Percentiles rank a stretch among this genome's conserved stretches.
Conservation (phyloP, 2,113 vertebrate species). For the Phrynosoma platyrhinos region DNA sequence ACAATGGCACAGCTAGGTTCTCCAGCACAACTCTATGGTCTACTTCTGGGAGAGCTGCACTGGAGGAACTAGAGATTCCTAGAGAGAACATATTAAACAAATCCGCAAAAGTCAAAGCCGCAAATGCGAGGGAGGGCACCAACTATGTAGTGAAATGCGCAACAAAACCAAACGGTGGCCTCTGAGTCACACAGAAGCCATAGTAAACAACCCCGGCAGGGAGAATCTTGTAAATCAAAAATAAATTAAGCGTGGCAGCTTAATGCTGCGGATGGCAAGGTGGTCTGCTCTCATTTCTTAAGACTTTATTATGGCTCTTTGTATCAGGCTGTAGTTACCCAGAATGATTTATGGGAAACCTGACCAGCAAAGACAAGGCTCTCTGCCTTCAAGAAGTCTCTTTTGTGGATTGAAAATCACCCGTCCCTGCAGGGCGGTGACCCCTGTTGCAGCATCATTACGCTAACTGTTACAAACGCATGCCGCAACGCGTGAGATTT, state of each 20-base stretch:
- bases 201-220: accelerated
- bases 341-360: background rate
- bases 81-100: too few relatives aligned
- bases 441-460: accelerated
- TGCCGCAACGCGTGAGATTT: background rate
- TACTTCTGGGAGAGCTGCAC: too few relatives aligned
- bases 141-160: background rate
- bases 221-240: conserved; percentile 8
- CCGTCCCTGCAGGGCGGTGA: accelerated
- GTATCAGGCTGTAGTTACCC: background rate
- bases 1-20: too few relatives aligned
- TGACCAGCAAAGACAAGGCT: accelerated
- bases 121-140: background rate
- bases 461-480: accelerated
- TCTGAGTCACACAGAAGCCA: background rate
- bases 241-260: conserved; percentile 22
- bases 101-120: background rate
- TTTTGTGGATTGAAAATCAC: background rate
- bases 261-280: accelerated
- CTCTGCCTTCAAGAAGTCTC: background rate
- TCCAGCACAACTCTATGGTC: too few relatives aligned
- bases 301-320: conserved; percentile 24
- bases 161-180: background rate
- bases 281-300: background rate
- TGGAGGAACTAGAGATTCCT: too few relatives aligned